phyloP scores from a whole-genome alignment of 2,888 invertebrate genomes.

The Drosophila pseudotakahashii region DNA sequence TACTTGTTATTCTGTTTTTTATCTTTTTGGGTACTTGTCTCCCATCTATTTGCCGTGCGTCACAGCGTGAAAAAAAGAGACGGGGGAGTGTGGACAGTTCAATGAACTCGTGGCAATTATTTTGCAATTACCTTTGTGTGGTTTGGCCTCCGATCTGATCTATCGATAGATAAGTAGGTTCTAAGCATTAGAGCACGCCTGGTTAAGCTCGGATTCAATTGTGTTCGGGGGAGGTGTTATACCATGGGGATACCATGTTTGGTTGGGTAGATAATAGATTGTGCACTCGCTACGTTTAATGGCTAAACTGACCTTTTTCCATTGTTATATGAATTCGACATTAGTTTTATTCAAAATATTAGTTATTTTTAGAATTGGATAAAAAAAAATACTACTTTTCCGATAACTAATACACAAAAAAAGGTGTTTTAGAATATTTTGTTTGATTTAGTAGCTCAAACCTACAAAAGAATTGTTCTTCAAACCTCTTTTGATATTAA shows the following conservation, averaged over 20 bases:
- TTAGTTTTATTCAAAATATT: too few relatives aligned
- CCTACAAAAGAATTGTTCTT: neutral
- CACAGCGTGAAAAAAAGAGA: constrained; percentile 3
- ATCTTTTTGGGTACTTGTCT: constrained; percentile 29
- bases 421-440: too few relatives aligned
- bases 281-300: neutral
- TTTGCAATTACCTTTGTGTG: constrained; percentile 63
- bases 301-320: neutral
- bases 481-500: neutral
- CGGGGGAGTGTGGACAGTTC: constrained; percentile 52
- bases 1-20: constrained; percentile 19
- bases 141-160: constrained; percentile 45
- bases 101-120: constrained; percentile 71
- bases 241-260: neutral
- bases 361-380: too few relatives aligned
- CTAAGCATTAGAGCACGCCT: constrained; percentile 11
- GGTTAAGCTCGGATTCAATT: neutral
- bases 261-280: neutral
- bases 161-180: constrained; percentile 49
- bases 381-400: too few relatives aligned
- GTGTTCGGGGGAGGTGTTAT: neutral
- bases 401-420: too few relatives aligned
- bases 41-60: constrained; percentile 32
- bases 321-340: too few relatives aligned
- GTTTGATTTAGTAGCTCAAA: neutral